Percentiles rank a stretch among this genome's conserved stretches.
Evolutionary conservation across 92 coral and sea anemone species (phyloP).

Genomic region (Bergia puertoricense): DNA sequence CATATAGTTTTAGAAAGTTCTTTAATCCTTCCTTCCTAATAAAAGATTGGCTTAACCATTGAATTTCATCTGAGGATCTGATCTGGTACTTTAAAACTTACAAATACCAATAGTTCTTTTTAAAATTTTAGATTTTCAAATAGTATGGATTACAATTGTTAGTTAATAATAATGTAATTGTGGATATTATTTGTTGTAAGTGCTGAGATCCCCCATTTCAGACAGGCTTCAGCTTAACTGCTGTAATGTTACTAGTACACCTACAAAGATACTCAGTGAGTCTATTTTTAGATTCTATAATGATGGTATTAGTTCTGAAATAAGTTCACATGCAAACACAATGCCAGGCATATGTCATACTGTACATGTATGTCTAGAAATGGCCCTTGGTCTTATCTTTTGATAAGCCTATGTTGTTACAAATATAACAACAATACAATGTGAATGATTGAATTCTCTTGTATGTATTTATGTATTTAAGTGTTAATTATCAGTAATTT

Average conservation of each 20-base stretch:
- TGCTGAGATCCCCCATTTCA: background rate
- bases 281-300: background rate
- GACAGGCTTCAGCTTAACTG: constrained; percentile 27
- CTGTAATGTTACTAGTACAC: background rate
- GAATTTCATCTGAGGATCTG: too few species aligned
- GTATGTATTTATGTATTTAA: too few species aligned
- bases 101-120: background rate
- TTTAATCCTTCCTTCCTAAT: background rate
- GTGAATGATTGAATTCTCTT: too few species aligned
- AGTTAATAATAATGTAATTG: background rate
- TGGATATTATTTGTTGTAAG: too few species aligned
- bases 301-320: background rate
- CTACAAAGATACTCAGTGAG: background rate
- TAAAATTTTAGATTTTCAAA: too few species aligned
- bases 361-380: too few species aligned
- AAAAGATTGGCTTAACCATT: background rate
- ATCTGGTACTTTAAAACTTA: background rate
- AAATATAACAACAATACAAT: too few species aligned
- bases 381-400: too few species aligned
- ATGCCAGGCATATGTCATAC: background rate
- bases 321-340: too few species aligned
- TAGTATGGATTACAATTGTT: background rate
- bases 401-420: too few species aligned
- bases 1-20: background rate
- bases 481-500: too few species aligned